Base-by-base conservation (phyloP, 1,140 invertebrate genomes). In the Aporrectodea caliginosa region DNA sequence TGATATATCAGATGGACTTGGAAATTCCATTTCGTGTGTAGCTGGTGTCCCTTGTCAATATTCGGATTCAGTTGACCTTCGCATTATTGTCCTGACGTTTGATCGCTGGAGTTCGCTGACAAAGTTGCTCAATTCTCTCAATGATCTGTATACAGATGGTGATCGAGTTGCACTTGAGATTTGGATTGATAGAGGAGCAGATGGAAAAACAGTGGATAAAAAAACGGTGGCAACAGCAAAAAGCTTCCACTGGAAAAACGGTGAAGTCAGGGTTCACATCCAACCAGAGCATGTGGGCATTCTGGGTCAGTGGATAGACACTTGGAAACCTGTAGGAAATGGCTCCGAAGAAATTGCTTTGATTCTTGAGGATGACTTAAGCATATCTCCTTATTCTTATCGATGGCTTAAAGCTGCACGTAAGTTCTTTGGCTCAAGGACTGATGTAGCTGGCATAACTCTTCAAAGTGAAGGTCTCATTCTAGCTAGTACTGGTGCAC, bases 261-360 rank as follows among this genome's bases (percentile, higher is more conserved):
- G 85, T 1, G n/a, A 31, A 2, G 78, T 77, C 30, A 71, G 81
- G 22, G 82, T 86, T 30, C 80, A 82, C 73, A 80, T 82, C n/a
- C 84, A 85, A 31, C 69, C 82, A 0, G 31, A 31, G 1, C 80
- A 81, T 29, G 80, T 78, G 2, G 80, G 80, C 29, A 78, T 81
- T 33, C 73, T 77, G 69, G 80, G 80, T 16, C 80, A 81, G 58
- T 81, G 80, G 80, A 81, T 81, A n/a, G 80, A 81, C 68, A 81
- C 80, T n/a, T 81, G 80, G 80, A 75, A 76, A 74, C 80, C 80
- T 2, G 30, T n/a, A 1, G 33, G 6, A 1, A 74, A 74, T 74
- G 69, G 69, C 27, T 68, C 35, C 58, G 30, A 73, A 12, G 80
- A 81, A 69, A 75, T 81, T 69, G 80, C 43, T 1, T 70, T 81